Evolutionary conservation across 2,113 vertebrate genomes (phyloP).

Genomic region (Sander lucioperca): DNA sequence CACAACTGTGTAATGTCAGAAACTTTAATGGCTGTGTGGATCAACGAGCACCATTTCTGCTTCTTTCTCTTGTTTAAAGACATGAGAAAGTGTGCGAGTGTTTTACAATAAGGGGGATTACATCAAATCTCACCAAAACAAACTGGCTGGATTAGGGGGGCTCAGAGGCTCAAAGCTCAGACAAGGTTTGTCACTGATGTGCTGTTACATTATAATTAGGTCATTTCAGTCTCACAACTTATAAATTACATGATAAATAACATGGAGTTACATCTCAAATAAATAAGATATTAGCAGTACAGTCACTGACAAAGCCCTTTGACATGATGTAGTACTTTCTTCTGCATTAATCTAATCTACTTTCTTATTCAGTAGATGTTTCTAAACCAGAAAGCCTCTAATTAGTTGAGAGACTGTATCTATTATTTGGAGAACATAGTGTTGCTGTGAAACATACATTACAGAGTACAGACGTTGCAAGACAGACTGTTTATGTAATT

Average conservation of each 20-base stretch:
- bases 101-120: slow-evolving; percentile 45
- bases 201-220: slow-evolving; percentile 17
- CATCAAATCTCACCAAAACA: slow-evolving; percentile 54
- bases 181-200: slow-evolving; percentile 22
- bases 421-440: slow-evolving; percentile 21
- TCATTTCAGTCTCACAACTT: neutral
- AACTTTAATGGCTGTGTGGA: neutral
- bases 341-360: neutral
- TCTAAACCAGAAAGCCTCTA: slow-evolving; percentile 33
- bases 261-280: no score
- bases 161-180: slow-evolving; percentile 38
- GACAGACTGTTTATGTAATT: slow-evolving; percentile 33
- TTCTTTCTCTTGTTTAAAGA: slow-evolving; percentile 7
- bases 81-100: slow-evolving; percentile 23
- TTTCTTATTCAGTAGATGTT: neutral
- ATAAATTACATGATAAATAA: no score
- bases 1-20: neutral
- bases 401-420: slow-evolving; percentile 28
- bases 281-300: no score
- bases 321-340: neutral
- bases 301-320: neutral
- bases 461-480: slow-evolving; percentile 32
- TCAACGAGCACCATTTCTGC: neutral
- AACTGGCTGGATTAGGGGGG: slow-evolving; percentile 61
- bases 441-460: slow-evolving; percentile 21